Evolutionary conservation across 2,113 vertebrate genomes (phyloP).

Genomic region (Rafetus swinhoei): DNA sequence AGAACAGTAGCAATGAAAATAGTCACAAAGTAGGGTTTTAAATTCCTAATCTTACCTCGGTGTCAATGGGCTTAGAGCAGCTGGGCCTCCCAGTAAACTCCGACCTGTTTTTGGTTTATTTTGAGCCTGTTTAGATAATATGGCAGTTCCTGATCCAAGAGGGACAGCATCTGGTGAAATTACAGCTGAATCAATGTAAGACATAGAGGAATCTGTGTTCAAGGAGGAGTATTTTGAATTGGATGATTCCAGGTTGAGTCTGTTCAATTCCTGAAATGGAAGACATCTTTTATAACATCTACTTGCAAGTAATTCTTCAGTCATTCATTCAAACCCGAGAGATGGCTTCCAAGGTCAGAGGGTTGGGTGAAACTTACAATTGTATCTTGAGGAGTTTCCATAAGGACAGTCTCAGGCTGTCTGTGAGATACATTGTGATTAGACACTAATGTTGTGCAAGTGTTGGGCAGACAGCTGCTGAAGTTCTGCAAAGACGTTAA

Average conservation of each 20-base stretch:
- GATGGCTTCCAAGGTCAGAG: background rate
- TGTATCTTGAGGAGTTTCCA: slow-evolving; percentile 97
- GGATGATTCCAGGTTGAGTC: slow-evolving; percentile 97
- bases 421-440: slow-evolving; percentile 89
- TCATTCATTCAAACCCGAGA: background rate
- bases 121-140: slow-evolving; percentile 92
- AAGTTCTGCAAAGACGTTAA: slow-evolving; percentile 95
- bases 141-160: slow-evolving; percentile 87
- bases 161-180: slow-evolving; percentile 93
- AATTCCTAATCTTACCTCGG: slow-evolving; percentile 85
- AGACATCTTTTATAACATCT: slow-evolving; percentile 44
- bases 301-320: background rate
- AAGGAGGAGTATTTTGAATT: slow-evolving; percentile 92
- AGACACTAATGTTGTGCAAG: slow-evolving; percentile 90
- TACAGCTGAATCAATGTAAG: slow-evolving; percentile 95
- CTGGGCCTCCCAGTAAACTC: slow-evolving; percentile 93
- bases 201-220: slow-evolving; percentile 92
- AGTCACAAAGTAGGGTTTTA: background rate
- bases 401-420: slow-evolving; percentile 91
- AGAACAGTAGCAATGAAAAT: rapidly evolving
- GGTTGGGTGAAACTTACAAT: slow-evolving; percentile 83
- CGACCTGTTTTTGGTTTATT: slow-evolving; percentile 97
- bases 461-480: slow-evolving; percentile 86
- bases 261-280: slow-evolving; percentile 91
- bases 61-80: slow-evolving; percentile 92